Percentiles rank a stretch among this genome's conserved stretches.
These are phyloP conservation scores for Rhizoglyphus robini DNA, from an alignment of 1,140 invertebrate species.

Conservation along the genomic window DNA sequence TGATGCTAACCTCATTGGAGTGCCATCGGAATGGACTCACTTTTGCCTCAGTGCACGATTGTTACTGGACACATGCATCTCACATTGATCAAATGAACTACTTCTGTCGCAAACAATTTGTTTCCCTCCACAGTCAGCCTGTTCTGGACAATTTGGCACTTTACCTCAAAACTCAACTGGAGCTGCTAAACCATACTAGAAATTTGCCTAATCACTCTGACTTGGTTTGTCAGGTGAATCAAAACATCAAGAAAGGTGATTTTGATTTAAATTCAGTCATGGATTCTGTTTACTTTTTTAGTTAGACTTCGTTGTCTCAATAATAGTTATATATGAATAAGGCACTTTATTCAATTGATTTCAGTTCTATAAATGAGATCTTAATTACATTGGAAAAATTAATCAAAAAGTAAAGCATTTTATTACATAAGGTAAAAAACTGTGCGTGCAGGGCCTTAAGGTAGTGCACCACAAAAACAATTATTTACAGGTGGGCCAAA, in stretches of 20 bases:
- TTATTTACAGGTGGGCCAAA: too few relatives aligned
- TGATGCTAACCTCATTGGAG: constrained; percentile 93
- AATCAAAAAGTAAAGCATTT: background rate
- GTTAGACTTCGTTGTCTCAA: constrained; percentile 22
- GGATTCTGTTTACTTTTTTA: constrained; percentile 56
- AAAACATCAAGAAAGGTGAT: constrained; percentile 48
- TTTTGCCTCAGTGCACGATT: constrained; percentile 96
- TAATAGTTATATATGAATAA: too few relatives aligned
- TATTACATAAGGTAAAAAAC: too few relatives aligned
- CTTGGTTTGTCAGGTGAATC: background rate
- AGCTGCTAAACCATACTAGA: constrained; percentile 32
- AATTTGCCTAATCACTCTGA: background rate
- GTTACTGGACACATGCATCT: constrained; percentile 93
- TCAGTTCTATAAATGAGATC: too few relatives aligned
- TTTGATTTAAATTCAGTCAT: constrained; percentile 60
- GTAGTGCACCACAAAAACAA: too few relatives aligned
- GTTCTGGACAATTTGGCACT: constrained; percentile 75
- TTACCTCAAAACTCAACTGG: constrained; percentile 53
- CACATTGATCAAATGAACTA: constrained; percentile 78
- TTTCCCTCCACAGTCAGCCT: constrained; percentile 77
- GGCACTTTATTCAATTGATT: too few relatives aligned
- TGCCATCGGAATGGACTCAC: constrained; percentile 64
- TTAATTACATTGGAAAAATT: background rate
- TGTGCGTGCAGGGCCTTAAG: too few relatives aligned
- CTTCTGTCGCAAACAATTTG: constrained; percentile 91